phyloP scores from a whole-genome alignment of 2,888 invertebrate genomes.

The Steinernema carpocapsae region DNA sequence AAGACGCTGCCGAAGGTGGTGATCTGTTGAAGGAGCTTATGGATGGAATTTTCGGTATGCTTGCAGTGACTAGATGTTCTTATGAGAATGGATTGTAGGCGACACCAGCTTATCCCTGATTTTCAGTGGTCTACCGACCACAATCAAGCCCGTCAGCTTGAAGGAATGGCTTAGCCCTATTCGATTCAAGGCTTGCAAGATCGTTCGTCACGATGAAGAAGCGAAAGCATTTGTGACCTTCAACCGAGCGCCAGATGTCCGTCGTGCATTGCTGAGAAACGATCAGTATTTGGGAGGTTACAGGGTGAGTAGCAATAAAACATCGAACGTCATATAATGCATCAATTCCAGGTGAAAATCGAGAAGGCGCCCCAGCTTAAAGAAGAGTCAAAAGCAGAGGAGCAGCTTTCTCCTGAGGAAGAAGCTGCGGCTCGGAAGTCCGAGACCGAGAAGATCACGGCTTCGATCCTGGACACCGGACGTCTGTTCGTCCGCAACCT shows the following conservation, averaged over 20 bases:
- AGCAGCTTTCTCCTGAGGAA: conserved; percentile 36
- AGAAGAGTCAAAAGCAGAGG: conserved; percentile 6
- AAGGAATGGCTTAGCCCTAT: conserved; percentile 67
- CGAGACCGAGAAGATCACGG: conserved; percentile 45
- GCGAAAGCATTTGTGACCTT: conserved; percentile 59
- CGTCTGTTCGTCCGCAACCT: conserved; percentile 89
- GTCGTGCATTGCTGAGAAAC: conserved; percentile 54
- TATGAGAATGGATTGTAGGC: conserved; percentile 42
- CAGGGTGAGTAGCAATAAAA: conserved; percentile 50
- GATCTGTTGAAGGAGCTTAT: conserved; percentile 49
- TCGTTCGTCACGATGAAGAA: conserved; percentile 46
- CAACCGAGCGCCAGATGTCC: conserved; percentile 58
- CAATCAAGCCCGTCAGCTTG: conserved; percentile 59
- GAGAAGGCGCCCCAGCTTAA: conserved; percentile 38
- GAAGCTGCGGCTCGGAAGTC: conserved; percentile 32
- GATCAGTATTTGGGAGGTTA: conserved; percentile 63
- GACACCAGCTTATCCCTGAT: conserved; percentile 59
- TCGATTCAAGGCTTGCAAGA: conserved; percentile 53
- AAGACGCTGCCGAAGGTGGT: neutral
- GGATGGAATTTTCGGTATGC: conserved; percentile 53
- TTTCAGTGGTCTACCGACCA: conserved; percentile 58
- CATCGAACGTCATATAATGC: too few species aligned
- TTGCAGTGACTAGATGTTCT: neutral
- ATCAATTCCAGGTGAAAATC: conserved; percentile 40
- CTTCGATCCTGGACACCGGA: conserved; percentile 76